A percentile compares a stretch with the other conserved stretches of the same genome.
phyloP scores from a whole-genome alignment of 2,797 vertebrate species.

The Podarcis siculus region DNA sequence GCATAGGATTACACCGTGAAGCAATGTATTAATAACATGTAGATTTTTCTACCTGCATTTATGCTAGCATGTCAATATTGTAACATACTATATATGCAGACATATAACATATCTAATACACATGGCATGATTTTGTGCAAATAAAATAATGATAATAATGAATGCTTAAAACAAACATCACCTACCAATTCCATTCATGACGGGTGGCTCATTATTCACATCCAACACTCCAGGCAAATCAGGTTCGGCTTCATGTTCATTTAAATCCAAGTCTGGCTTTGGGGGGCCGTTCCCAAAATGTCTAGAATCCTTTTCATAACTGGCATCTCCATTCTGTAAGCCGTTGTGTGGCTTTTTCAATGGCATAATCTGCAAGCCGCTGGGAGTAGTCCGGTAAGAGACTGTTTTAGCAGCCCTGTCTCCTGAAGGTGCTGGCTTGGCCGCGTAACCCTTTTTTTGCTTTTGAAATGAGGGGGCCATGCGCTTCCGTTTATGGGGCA shows the following conservation, averaged over 20 bases:
- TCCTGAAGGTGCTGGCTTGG: constrained; percentile 79
- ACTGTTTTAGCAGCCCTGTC: constrained; percentile 89
- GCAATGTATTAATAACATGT: not conserved
- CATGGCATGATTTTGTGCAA: too few species aligned
- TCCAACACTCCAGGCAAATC: constrained; percentile 79
- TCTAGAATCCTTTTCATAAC: constrained; percentile 78
- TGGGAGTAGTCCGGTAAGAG: constrained; percentile 87
- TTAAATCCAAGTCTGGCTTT: constrained; percentile 75
- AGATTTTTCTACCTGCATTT: not conserved
- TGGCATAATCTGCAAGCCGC: constrained; percentile 87
- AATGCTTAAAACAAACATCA: constrained; percentile 45
- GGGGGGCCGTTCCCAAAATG: constrained; percentile 85
- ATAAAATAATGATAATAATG: not conserved
- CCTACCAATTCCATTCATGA: constrained; percentile 88
- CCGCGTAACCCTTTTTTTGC: constrained; percentile 81
- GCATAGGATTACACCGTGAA: not conserved
- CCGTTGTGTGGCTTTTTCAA: constrained; percentile 87
- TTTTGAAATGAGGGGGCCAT: constrained; percentile 83
- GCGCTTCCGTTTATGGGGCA: constrained; percentile 88
- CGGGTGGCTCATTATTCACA: constrained; percentile 74
- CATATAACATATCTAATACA: not conserved
- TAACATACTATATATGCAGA: not conserved
- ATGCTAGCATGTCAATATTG: not conserved
- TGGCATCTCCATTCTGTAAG: constrained; percentile 87
- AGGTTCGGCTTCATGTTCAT: constrained; percentile 74